Percentiles rank a stretch among this genome's conserved stretches.
phyloP scores from a whole-genome alignment of 2,113 vertebrate genomes.

The Podiceps cristatus region DNA sequence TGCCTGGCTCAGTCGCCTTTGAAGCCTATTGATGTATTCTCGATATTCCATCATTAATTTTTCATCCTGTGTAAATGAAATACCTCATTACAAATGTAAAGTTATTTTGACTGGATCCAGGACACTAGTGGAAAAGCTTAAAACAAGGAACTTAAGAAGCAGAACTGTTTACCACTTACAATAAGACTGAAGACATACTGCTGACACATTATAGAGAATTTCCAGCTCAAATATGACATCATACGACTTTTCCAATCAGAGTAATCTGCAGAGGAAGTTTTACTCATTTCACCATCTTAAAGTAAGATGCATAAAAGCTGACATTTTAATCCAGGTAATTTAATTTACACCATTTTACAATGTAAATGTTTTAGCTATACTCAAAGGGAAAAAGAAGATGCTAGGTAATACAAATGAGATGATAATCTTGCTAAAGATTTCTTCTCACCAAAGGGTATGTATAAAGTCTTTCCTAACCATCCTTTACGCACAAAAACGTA shows the following conservation, averaged over 20 bases:
- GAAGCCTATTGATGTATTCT: constrained; percentile 86
- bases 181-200: background rate
- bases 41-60: constrained; percentile 83
- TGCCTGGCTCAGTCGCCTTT: constrained; percentile 85
- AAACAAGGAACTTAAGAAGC: background rate
- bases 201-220: background rate
- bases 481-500: background rate
- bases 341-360: background rate
- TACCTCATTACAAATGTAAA: constrained; percentile 26
- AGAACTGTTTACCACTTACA: background rate
- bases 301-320: background rate
- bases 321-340: background rate
- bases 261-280: background rate
- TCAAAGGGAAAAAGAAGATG: background rate
- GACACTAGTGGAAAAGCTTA: background rate
- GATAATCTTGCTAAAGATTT: background rate
- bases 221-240: background rate
- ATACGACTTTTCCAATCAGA: background rate
- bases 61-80: constrained; percentile 81
- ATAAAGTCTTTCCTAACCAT: background rate
- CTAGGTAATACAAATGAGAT: background rate
- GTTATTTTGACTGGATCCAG: background rate
- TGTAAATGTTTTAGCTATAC: background rate
- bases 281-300: background rate
- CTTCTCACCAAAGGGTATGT: background rate